Base-by-base conservation (phyloP, 1,140 invertebrate species). In the Penaeus chinensis region DNA sequence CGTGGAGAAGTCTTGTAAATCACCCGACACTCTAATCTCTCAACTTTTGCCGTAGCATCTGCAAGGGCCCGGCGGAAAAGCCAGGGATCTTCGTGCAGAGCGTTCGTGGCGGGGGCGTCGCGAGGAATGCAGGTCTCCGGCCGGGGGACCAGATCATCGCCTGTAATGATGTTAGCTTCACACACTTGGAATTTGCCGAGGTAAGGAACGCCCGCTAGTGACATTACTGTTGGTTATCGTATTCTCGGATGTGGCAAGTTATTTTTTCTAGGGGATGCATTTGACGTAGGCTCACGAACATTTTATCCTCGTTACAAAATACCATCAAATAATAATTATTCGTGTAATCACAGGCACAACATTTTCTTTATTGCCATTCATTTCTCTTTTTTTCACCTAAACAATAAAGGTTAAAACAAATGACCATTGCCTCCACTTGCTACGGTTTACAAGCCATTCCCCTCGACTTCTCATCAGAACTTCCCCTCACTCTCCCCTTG, bases 101-200 rank as follows among this genome's bases (percentile, higher is more conserved):
- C 90, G 97, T 97, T n/a, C 95, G 96, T 92, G 96, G 96, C 90
- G 95, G 95, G 2, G 97, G 97, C 54, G 95, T 98, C 80, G 97
- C 97, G 0, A 93, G 96, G 82, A 96, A 97, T 89, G 96, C 96
- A 4, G 97, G 97, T 0, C 92, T 99, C 18, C 94, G 96, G 91
- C 96, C 96, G 0, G 97, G 97, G 1, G 98, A 99, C 92, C 96
- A 98, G 91, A 97, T 99, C 76, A 92, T 98, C 27, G 95, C 96
- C 91, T 98, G 97, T 92, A 99, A 99, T 91, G 96, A 96, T 90
- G 93, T 95, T 61, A 94, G 95, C 90, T 96, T 96, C 91, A 93
- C 93, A 32, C 94, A 96, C 90, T 95, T 97, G 82, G 93, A 95
- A 54, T 97, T 97, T 92, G 95, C 94, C 91, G 96, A 97, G 92